These are phyloP conservation scores for Regulus satrapa DNA, from an alignment of 2,113 vertebrate genomes.

Conservation along the genomic window DNA sequence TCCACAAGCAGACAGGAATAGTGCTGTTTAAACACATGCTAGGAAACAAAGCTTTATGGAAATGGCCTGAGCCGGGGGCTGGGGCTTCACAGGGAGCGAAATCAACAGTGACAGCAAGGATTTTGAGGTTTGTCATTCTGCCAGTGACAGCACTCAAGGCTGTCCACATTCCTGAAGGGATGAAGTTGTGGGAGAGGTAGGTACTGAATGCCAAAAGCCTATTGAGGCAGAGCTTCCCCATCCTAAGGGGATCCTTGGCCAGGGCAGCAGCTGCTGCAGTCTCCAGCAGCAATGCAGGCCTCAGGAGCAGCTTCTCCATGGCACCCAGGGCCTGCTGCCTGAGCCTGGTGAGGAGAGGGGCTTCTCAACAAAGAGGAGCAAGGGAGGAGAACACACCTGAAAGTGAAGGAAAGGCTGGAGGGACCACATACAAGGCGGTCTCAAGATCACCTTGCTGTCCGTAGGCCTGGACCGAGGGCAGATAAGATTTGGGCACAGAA, in stretches of 20 bases:
- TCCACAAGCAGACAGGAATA: not conserved
- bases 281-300: not conserved
- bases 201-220: not conserved
- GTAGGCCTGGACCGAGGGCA: not conserved
- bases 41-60: not conserved
- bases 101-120: not conserved
- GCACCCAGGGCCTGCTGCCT: not conserved
- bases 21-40: not conserved
- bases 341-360: accelerated
- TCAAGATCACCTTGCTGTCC: not conserved
- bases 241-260: not conserved
- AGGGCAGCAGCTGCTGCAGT: not conserved
- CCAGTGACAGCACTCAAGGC: not conserved
- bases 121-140: not conserved
- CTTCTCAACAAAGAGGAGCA: not conserved
- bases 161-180: not conserved
- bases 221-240: not conserved
- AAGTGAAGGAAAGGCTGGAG: not conserved
- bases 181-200: not conserved
- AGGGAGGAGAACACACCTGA: not conserved
- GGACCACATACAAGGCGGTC: not conserved
- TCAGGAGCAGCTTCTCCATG: not conserved
- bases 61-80: not conserved
- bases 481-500: not conserved
- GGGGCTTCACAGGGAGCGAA: not conserved